A percentile compares a stretch with the other conserved stretches of the same genome.
These are phyloP conservation scores for Coluber constrictor DNA, from an alignment of 2,797 vertebrate genomes.

Conservation along the genomic window DNA sequence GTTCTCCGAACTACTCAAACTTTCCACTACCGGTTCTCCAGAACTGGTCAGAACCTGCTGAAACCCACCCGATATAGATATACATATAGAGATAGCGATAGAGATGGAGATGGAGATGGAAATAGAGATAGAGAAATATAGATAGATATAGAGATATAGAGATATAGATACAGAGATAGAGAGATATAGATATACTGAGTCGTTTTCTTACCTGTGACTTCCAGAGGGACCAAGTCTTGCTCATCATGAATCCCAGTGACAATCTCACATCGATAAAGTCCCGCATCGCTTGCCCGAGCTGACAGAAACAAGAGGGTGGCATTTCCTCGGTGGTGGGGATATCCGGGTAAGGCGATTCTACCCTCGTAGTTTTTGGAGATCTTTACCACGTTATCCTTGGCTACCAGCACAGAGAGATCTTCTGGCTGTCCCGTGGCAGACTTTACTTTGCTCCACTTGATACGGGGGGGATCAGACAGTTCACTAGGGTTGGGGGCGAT, in stretches of 20 bases:
- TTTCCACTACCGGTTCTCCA: no score
- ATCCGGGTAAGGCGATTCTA: constrained; percentile 82
- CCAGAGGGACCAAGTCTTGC: constrained; percentile 89
- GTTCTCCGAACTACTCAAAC: no score
- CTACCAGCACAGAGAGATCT: constrained; percentile 87
- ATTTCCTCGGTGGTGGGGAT: constrained; percentile 81
- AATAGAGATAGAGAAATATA: no score
- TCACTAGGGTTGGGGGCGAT: constrained; percentile 50
- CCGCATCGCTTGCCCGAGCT: constrained; percentile 85
- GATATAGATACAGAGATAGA: no score
- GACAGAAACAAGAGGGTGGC: constrained; percentile 82
- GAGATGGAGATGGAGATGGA: accelerated
- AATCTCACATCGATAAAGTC: constrained; percentile 93
- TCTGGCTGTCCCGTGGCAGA: constrained; percentile 79
- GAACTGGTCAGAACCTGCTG: no score
- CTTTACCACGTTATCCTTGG: constrained; percentile 90
- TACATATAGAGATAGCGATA: no score
- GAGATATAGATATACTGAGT: not conserved
- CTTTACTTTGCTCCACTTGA: constrained; percentile 96
- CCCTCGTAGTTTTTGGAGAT: constrained; percentile 91
- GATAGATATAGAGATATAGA: no score
- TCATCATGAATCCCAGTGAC: constrained; percentile 92
- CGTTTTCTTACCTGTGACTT: constrained; percentile 84
- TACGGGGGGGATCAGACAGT: constrained; percentile 78
- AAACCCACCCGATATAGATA: no score